These are phyloP conservation scores for Norana najaformis DNA, from an alignment of 2,888 invertebrate species.

Conservation along the genomic window DNA sequence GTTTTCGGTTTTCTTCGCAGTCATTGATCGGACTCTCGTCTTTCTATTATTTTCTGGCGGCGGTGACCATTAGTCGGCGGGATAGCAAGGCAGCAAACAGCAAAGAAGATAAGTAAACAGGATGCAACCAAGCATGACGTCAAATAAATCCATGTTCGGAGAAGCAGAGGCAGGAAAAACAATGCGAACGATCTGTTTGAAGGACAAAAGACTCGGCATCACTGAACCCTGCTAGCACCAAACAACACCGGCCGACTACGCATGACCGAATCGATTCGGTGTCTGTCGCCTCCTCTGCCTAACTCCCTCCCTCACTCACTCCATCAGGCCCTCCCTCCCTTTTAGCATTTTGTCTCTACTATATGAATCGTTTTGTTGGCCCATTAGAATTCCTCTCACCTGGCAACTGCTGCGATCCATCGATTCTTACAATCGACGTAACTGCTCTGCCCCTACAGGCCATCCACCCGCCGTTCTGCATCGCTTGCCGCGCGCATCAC, in stretches of 20 bases:
- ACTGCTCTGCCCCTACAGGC: background rate
- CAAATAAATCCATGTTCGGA: background rate
- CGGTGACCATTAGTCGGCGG: background rate
- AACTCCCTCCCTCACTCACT: background rate
- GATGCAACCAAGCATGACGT: background rate
- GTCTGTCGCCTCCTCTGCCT: background rate
- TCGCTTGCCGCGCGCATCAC: background rate
- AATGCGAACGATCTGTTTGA: background rate
- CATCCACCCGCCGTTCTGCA: background rate
- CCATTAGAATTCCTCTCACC: background rate
- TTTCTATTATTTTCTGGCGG: background rate
- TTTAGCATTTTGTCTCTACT: background rate
- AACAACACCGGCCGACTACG: background rate
- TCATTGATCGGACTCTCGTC: background rate
- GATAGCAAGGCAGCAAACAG: background rate
- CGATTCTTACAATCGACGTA: background rate
- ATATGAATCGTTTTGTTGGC: background rate
- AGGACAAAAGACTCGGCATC: conserved; percentile 13
- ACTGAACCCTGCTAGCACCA: background rate
- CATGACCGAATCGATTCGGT: background rate
- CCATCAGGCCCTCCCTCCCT: background rate
- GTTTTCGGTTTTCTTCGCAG: background rate
- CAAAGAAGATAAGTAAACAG: background rate
- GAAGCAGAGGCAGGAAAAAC: background rate
- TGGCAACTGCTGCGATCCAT: background rate